Conservation (phyloP, 2,113 vertebrate species). For the Toxostoma redivivum region DNA sequence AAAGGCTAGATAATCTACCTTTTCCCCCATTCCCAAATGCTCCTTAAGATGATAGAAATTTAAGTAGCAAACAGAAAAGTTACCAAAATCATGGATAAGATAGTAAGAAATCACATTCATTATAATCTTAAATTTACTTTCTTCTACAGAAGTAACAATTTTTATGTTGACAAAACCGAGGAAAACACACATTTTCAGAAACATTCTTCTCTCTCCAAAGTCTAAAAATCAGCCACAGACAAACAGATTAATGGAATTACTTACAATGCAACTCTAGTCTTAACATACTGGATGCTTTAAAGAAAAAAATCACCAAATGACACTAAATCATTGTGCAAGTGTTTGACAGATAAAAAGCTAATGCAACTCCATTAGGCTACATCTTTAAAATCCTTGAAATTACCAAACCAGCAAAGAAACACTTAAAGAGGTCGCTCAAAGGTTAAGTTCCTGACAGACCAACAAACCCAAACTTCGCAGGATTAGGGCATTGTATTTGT, state of each 20-base stretch:
- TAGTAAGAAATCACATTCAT: neutral
- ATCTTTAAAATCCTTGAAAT: neutral
- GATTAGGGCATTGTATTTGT: neutral
- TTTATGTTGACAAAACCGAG: neutral
- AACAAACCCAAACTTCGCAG: neutral
- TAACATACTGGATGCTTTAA: neutral
- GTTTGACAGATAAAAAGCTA: neutral
- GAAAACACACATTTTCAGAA: neutral
- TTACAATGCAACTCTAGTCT: neutral
- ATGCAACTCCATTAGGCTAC: neutral
- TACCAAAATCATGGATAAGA: neutral
- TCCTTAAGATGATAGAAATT: neutral
- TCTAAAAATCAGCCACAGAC: neutral
- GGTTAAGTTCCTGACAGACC: neutral
- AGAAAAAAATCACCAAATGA: neutral
- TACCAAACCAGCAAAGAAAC: neutral
- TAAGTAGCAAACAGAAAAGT: neutral
- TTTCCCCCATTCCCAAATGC: fast-evolving
- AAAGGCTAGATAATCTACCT: neutral
- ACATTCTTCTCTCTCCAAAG: neutral
- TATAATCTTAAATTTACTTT: neutral
- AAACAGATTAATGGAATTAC: neutral
- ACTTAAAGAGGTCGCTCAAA: neutral
- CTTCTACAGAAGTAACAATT: neutral
- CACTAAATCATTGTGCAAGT: neutral